Percentiles rank a stretch among this genome's conserved stretches.
Conservation (phyloP, 2,888 invertebrate species). For the Baccha elongata region DNA sequence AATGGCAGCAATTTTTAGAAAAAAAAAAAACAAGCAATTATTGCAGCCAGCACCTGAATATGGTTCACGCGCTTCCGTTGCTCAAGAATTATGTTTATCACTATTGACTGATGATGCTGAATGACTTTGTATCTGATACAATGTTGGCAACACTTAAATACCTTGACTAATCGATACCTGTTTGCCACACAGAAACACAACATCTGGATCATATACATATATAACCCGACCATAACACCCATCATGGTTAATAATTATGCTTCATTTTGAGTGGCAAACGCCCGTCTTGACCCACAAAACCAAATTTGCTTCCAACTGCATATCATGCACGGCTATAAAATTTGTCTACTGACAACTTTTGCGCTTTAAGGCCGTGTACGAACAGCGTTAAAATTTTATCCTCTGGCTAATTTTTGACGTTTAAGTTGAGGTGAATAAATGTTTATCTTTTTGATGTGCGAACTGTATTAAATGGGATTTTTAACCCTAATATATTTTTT, state of each 20-base stretch:
- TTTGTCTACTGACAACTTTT: constrained; percentile 25
- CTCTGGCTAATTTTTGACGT: no score
- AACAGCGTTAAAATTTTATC: no score
- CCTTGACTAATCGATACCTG: constrained; percentile 41
- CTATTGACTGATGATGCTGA: constrained; percentile 13
- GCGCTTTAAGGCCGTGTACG: constrained; percentile 30
- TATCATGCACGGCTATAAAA: constrained; percentile 12
- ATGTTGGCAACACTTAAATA: constrained; percentile 26
- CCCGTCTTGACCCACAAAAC: constrained; percentile 70
- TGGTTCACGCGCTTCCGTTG: constrained; percentile 60
- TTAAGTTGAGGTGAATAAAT: no score
- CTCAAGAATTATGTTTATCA: constrained; percentile 21
- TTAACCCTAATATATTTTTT: no score
- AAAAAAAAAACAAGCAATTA: constrained; percentile 5
- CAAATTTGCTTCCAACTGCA: constrained; percentile 64
- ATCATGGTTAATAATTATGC: constrained; percentile 62
- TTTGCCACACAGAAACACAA: constrained; percentile 18
- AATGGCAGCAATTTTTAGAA: constrained; percentile 41
- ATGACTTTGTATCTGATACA: background rate
- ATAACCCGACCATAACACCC: constrained; percentile 39
- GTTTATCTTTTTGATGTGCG: no score
- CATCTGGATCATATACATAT: constrained; percentile 53
- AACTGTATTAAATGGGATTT: no score
- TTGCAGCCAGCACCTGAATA: constrained; percentile 33
- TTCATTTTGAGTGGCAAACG: constrained; percentile 58